A percentile compares a stretch with the other conserved stretches of the same genome.
phyloP scores from a whole-genome alignment of 2,888 invertebrate genomes.

The Chalcis sispes region DNA sequence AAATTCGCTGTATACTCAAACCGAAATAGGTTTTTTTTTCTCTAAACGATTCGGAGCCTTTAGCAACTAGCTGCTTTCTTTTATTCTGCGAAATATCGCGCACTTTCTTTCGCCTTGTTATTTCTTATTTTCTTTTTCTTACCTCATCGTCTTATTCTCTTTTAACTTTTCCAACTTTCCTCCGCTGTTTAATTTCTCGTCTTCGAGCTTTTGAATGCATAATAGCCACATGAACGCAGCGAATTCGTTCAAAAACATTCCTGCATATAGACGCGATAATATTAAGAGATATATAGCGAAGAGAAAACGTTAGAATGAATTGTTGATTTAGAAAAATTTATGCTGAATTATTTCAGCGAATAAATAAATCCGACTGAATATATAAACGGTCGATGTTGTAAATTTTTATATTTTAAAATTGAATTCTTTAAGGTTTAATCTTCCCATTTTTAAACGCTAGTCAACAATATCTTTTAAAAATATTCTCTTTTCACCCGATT shows the following conservation, averaged over 20 bases:
- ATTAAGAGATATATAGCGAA: background rate
- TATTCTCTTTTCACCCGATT: too few relatives aligned
- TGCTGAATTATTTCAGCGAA: too few relatives aligned
- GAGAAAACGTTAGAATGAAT: background rate
- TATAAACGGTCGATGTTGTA: too few relatives aligned
- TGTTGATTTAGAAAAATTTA: too few relatives aligned
- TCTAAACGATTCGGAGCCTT: constrained; percentile 10
- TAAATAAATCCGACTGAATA: too few relatives aligned
- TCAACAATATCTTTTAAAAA: too few relatives aligned
- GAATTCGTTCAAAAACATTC: constrained; percentile 27
- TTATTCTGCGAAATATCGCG: background rate
- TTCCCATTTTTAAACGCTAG: too few relatives aligned
- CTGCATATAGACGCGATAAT: background rate
- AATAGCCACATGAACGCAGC: constrained; percentile 44
- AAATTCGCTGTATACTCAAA: background rate
- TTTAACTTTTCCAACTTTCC: background rate
- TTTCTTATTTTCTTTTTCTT: background rate
- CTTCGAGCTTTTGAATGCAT: constrained; percentile 54
- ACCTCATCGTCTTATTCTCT: background rate
- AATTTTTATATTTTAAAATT: too few relatives aligned
- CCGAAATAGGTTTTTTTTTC: background rate
- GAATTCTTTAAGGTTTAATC: too few relatives aligned
- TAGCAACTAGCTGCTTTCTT: constrained; percentile 5
- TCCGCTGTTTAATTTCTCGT: constrained; percentile 39
- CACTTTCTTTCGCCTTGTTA: background rate